Conservation (phyloP, 2,888 invertebrate species). For the Bellardia bayeri region DNA sequence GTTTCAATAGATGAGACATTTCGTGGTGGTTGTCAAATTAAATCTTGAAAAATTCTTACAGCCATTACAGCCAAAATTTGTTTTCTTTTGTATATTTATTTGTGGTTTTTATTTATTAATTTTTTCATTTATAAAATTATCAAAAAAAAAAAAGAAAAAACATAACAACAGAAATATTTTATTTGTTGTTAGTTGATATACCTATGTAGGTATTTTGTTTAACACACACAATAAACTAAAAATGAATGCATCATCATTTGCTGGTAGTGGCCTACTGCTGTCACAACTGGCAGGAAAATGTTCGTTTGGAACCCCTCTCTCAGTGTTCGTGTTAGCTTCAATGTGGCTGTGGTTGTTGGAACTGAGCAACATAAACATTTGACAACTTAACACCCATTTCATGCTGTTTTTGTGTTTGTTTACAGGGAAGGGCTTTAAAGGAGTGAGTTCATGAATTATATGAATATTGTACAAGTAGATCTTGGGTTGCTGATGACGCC, state of each 20-base stretch:
- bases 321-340: slow-evolving; percentile 6
- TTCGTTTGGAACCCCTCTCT: slow-evolving; percentile 38
- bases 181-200: slow-evolving; percentile 27
- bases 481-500: too few species aligned
- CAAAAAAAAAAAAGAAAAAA: slow-evolving; percentile 6
- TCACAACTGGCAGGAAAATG: slow-evolving; percentile 36
- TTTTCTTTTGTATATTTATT: slow-evolving; percentile 21
- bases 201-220: slow-evolving; percentile 18
- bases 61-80: slow-evolving; percentile 58
- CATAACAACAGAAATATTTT: neutral
- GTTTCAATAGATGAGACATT: slow-evolving; percentile 82
- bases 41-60: slow-evolving; percentile 42
- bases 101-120: neutral
- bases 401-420: slow-evolving; percentile 22
- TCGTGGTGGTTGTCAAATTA: slow-evolving; percentile 56
- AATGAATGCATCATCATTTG: slow-evolving; percentile 61
- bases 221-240: slow-evolving; percentile 62
- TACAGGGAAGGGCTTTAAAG: slow-evolving; percentile 3
- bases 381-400: slow-evolving; percentile 61
- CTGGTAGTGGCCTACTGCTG: slow-evolving; percentile 62
- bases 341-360: slow-evolving; percentile 39
- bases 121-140: slow-evolving; percentile 45
- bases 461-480: too few species aligned
- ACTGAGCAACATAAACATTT: slow-evolving; percentile 50
- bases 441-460: slow-evolving; percentile 1